Evolutionary conservation across 2,888 invertebrate species (phyloP).

Genomic region (Nasonia oneida): DNA sequence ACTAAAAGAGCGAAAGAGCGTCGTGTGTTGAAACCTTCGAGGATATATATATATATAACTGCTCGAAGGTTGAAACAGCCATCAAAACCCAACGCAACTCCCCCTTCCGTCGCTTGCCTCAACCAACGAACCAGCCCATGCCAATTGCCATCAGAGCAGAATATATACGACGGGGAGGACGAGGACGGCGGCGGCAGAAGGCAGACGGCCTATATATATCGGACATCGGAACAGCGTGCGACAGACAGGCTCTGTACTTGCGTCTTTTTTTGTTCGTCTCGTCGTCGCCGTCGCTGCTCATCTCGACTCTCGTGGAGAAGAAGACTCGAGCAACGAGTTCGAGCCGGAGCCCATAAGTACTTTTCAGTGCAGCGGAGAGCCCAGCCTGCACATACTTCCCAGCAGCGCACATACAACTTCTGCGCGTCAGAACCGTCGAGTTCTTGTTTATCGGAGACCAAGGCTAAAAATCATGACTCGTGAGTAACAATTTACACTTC

Average conservation of each 20-base stretch:
- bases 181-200: not conserved
- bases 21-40: too few species aligned
- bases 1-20: too few species aligned
- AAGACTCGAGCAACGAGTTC: too few species aligned
- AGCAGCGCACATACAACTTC: slow-evolving; percentile 13
- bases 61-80: too few species aligned
- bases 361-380: not conserved
- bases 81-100: not conserved
- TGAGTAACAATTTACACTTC: slow-evolving; percentile 66
- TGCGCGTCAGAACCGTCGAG: slow-evolving; percentile 68
- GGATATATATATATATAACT: too few species aligned
- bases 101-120: not conserved
- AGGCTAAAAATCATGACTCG: slow-evolving; percentile 77
- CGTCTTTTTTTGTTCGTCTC: slow-evolving; percentile 5
- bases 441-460: slow-evolving; percentile 77
- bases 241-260: not conserved
- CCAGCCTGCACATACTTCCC: not conserved
- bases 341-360: too few species aligned
- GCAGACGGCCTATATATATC: not conserved
- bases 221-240: not conserved
- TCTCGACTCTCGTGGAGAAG: too few species aligned
- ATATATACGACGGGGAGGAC: not conserved
- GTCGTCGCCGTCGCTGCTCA: not conserved
- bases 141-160: too few species aligned
- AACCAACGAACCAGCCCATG: not conserved